Base-by-base conservation (phyloP, 30 jellyfish, hydroid and myxozoan genomes). In the Hydractinia echinata region DNA sequence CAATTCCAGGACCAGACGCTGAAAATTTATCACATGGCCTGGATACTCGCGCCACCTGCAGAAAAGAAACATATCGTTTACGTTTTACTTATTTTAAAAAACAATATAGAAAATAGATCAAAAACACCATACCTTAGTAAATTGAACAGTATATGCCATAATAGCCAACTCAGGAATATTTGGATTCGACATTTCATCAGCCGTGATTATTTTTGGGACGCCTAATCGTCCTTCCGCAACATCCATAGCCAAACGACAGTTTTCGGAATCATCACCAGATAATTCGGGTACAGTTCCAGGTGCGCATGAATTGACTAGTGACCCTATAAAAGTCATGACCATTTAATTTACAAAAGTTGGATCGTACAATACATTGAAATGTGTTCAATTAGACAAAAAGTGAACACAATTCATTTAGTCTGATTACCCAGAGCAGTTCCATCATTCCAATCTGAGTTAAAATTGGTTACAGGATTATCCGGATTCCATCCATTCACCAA, bases 371-470 rank as follows among this genome's bases (percentile, higher is more conserved):
- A 30, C 44, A 30, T 30, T 30, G 2, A 30, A 30, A 2, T 30
- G 1, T 30, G 44, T 30, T 30, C 2, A 30, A 30, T 30, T 30
- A 30, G 44, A 30, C 44, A 30, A 30, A 30, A 30, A 30, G 44
- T 30, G 44, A 30, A 30, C 44, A 30, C 44, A 30, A 30, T 30
- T 30, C 44, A 30, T 30, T 30, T 30, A 30, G 69, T 58, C 19
- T 30, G 44, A 21, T 15, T 82, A 83, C 97, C 84, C 81, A 95
- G 88, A n/a, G 95, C 95, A 15, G 81, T 85, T 15, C 99, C 99
- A 72, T 95, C 96, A 81, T 89, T 95, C 99, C 99, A 95, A 61
- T 95, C 96, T 10, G 95, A 89, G 80, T 86, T 94, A 74, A 94
- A 88, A 61, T 94, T 94, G 48, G 69, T 81, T 82, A 87, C 96